phyloP scores from a whole-genome alignment of 2,888 invertebrate species.

The Chrysolina haemoptera region DNA sequence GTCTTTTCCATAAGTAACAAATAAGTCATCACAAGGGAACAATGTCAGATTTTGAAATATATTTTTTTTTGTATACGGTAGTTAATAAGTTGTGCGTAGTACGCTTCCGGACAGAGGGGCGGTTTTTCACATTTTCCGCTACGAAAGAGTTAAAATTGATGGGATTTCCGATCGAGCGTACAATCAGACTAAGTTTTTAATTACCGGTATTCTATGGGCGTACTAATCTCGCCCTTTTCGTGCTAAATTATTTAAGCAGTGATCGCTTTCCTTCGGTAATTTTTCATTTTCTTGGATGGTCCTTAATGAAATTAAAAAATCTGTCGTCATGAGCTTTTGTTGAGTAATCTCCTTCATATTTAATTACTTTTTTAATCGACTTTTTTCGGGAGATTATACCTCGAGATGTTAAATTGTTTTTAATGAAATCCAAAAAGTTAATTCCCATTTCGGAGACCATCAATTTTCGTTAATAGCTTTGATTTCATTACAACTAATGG shows the following conservation, averaged over 20 bases:
- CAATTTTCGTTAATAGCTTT: slow-evolving; percentile 20
- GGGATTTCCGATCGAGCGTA: slow-evolving; percentile 64
- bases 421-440: slow-evolving; percentile 48
- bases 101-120: background rate
- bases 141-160: slow-evolving; percentile 57
- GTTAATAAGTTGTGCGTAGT: background rate
- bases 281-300: slow-evolving; percentile 61
- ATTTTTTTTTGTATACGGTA: background rate
- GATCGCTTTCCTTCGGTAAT: slow-evolving; percentile 61
- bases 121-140: slow-evolving; percentile 16
- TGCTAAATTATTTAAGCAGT: slow-evolving; percentile 63
- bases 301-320: slow-evolving; percentile 63
- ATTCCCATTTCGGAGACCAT: slow-evolving; percentile 32
- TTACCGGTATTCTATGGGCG: slow-evolving; percentile 63
- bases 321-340: slow-evolving; percentile 55
- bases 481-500: background rate
- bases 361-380: slow-evolving; percentile 62
- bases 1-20: too few relatives aligned
- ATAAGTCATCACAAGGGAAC: too few relatives aligned
- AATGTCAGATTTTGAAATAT: background rate
- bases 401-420: slow-evolving; percentile 49
- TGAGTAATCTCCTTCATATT: slow-evolving; percentile 57
- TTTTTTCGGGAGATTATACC: slow-evolving; percentile 50
- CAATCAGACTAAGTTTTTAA: slow-evolving; percentile 63
- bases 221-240: slow-evolving; percentile 55